Evolutionary conservation across 2,797 vertebrate species (phyloP).

Genomic region (Buceros bicornis): DNA sequence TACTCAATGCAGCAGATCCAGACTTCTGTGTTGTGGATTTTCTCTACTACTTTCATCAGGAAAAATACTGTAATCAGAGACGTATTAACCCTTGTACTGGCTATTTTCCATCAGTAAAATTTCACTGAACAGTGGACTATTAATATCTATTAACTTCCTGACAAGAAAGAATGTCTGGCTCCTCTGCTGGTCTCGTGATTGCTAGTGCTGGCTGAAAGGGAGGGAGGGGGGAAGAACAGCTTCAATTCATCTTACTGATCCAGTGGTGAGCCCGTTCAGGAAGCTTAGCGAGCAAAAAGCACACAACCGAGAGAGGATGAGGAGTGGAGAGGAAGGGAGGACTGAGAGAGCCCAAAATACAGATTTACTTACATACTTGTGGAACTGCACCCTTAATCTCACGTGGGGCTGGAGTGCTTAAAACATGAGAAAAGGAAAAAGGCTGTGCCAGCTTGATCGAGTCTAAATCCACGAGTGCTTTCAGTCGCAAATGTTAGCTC

Average conservation of each 20-base stretch:
- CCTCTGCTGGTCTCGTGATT: background rate
- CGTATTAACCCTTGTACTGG: background rate
- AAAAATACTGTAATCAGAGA: background rate
- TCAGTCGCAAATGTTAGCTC: background rate
- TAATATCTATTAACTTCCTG: constrained; percentile 2
- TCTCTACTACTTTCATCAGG: constrained; percentile 17
- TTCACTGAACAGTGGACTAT: background rate
- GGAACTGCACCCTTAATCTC: background rate
- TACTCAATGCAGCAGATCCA: background rate
- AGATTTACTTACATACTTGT: background rate
- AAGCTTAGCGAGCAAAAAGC: background rate
- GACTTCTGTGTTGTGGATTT: background rate
- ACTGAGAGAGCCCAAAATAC: background rate
- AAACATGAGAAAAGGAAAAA: background rate
- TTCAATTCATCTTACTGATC: accelerated
- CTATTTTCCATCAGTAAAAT: constrained; percentile 3
- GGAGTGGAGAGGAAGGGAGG: background rate
- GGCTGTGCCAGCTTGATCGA: background rate
- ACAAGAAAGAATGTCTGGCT: constrained; percentile 2
- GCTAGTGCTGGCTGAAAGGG: background rate
- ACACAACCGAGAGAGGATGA: background rate
- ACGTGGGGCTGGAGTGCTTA: background rate
- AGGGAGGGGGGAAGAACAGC: background rate
- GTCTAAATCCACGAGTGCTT: background rate
- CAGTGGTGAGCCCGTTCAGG: background rate